A percentile compares a stretch with the other conserved stretches of the same genome.
Conservation (phyloP, 2,888 invertebrate species). For the Anodontia alba region DNA sequence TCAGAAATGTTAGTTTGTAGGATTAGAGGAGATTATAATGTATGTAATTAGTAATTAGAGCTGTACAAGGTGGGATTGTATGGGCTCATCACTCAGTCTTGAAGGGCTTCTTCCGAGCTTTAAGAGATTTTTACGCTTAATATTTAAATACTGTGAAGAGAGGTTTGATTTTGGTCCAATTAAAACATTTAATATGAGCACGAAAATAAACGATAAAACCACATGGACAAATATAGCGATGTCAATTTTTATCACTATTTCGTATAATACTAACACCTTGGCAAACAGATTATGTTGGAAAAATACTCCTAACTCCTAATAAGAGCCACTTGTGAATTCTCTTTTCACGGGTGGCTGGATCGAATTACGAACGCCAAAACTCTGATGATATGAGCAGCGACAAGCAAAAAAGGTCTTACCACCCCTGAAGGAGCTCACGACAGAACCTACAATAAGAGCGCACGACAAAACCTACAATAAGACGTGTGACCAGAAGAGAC, state of each 20-base stretch:
- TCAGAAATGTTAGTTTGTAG: not conserved
- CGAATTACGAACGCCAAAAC: not conserved
- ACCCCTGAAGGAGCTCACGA: too few relatives aligned
- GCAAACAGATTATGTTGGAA: constrained; percentile 67
- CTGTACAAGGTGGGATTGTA: not conserved
- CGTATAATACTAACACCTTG: constrained; percentile 56
- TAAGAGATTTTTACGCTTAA: constrained; percentile 15
- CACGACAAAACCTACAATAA: too few relatives aligned
- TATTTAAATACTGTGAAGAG: not conserved
- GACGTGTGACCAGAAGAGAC: too few relatives aligned
- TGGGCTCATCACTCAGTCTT: not conserved
- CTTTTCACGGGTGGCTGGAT: not conserved
- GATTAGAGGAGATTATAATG: not conserved
- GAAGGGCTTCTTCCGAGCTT: constrained; percentile 12
- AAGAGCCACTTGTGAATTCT: constrained; percentile 46
- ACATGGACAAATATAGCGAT: constrained; percentile 29
- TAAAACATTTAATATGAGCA: constrained; percentile 37
- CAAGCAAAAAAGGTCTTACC: too few relatives aligned
- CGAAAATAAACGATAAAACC: constrained; percentile 26
- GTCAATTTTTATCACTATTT: constrained; percentile 46
- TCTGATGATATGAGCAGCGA: not conserved
- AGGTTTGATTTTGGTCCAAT: constrained; percentile 23
- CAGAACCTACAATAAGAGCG: too few relatives aligned
- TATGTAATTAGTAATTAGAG: not conserved
- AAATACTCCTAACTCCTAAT: constrained; percentile 56